Percentiles rank a stretch among this genome's conserved stretches.
Conservation (phyloP, 53 echinoderm and acorn worm species). For the Paelopatides confundens region DNA sequence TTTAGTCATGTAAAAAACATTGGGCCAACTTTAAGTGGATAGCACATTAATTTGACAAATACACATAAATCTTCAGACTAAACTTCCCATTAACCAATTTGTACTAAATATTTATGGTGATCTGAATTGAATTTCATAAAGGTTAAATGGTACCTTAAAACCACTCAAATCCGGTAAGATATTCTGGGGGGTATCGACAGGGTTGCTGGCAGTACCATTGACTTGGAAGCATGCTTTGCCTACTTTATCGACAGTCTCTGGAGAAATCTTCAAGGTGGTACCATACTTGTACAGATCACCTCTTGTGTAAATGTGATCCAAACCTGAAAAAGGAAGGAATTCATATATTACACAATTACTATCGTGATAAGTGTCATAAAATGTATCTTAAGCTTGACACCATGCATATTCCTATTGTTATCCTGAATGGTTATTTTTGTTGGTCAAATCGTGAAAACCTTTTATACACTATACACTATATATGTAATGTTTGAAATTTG, state of each 20-base stretch:
- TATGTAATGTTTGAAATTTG: no score
- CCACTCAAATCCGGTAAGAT: slow-evolving; percentile 78
- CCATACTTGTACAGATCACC: slow-evolving; percentile 65
- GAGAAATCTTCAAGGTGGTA: slow-evolving; percentile 60
- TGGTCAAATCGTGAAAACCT: slow-evolving; percentile 74
- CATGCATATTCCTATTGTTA: no score
- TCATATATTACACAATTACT: no score
- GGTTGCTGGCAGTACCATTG: slow-evolving; percentile 61
- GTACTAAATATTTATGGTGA: not conserved
- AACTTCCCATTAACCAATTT: not conserved
- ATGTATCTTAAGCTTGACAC: no score
- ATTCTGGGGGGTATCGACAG: slow-evolving; percentile 70
- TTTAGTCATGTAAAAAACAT: no score
- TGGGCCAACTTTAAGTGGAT: no score
- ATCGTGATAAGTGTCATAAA: no score
- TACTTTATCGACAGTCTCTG: slow-evolving; percentile 26
- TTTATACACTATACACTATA: no score
- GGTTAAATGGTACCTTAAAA: slow-evolving; percentile 58
- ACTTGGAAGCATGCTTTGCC: slow-evolving; percentile 67
- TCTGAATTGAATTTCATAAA: not conserved
- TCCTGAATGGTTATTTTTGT: no score
- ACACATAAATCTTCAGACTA: not conserved
- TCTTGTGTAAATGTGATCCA: slow-evolving; percentile 73
- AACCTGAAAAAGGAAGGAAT: slow-evolving; percentile 50
- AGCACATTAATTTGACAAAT: no score